Conservation (phyloP, 2,888 invertebrate genomes). For the Drosophila stalkeri region DNA sequence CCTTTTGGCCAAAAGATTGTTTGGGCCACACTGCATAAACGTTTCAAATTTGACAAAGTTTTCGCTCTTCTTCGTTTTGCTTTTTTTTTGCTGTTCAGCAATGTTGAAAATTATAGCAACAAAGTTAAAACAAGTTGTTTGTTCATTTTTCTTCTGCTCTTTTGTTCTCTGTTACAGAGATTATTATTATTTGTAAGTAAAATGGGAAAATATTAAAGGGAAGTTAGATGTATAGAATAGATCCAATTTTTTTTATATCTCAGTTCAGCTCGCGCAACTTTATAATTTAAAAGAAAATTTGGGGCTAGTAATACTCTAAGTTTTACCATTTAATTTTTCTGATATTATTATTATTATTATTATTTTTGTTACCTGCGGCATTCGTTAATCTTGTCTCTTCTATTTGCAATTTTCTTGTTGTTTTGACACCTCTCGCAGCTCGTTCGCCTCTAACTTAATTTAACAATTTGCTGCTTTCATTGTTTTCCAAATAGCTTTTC, state of each 20-base stretch:
- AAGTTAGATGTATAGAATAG: background rate
- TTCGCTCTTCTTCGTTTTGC: background rate
- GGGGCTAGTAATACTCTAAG: background rate
- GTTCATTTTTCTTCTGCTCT: background rate
- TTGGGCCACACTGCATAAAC: constrained; percentile 17
- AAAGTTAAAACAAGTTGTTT: constrained; percentile 12
- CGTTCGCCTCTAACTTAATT: constrained; percentile 5
- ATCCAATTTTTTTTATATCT: background rate
- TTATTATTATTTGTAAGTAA: background rate
- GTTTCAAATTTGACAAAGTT: constrained; percentile 19
- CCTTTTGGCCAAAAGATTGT: background rate
- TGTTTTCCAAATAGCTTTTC: background rate
- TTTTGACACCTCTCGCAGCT: constrained; percentile 1
- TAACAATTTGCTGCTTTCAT: constrained; percentile 8
- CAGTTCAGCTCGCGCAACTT: background rate
- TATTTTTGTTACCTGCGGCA: background rate
- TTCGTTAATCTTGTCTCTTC: background rate
- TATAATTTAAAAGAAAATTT: background rate
- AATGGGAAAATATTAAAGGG: background rate
- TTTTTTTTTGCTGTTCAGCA: background rate
- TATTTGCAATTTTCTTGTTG: background rate
- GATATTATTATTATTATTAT: background rate
- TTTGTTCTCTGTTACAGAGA: constrained; percentile 4
- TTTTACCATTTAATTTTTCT: background rate
- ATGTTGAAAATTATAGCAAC: constrained; percentile 16